Evolutionary conservation across 2,888 invertebrate species (phyloP), one percentile per base, ranked within the genome.

Genomic region (Drosophila sordidula): DNA sequence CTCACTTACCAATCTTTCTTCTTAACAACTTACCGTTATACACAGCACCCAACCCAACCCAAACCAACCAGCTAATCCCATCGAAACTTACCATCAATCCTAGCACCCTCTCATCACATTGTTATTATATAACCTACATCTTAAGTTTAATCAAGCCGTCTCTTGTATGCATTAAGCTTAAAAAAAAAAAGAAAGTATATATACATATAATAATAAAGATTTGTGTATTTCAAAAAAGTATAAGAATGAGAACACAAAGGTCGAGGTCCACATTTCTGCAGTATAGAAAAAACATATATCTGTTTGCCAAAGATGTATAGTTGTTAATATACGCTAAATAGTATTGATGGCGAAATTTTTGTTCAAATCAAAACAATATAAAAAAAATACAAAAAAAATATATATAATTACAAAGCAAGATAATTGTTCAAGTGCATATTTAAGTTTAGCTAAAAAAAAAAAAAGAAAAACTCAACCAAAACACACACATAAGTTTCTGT

Each of bases 341-440:
- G 82, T 85, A 90, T 90, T 90, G 90, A 90, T 91, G 91, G 89
- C 90, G 90, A 90, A 89, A 91, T 91, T 92, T 92, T 92, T 92
- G 91, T 91, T 91, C 90, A 91, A 74, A 73, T 67, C 45, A 57
- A 57, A 51, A 54, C 57, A 42, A 50, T 67, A 73, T 61, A 22
- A 54, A 62, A 45, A 14, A 22, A 64, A 34, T 18, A 56, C 65
- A 56, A 56, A 50, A 44, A 44, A 41, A 57, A 39, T 34, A 34
- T 12, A 29, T 29, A 12, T 34, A 34, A 32, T 36, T 18, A 44
- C 26, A 42, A 47, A 44, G 8, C 16, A 59, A 59, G 14, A 29
- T 39, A 42, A 50, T 67, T 38, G 45, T 56, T 59, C 75, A 78
- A 69, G 56, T 74, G 78, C 79, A 49, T 75, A 78, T 66, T 81